phyloP scores from a whole-genome alignment of 2,113 vertebrate species.

The Heptranchias perlo region DNA sequence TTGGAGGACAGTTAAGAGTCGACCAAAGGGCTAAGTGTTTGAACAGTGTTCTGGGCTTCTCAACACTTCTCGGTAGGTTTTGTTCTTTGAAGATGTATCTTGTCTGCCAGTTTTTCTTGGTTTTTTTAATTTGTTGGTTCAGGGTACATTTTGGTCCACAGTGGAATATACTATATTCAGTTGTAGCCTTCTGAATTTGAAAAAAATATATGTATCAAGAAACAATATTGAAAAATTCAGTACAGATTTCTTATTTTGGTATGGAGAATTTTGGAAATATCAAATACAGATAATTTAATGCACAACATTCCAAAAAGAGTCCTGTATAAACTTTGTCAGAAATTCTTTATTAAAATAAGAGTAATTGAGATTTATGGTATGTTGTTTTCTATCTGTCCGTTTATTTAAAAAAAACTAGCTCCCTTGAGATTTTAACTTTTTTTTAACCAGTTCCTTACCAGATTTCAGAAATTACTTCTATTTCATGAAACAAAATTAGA shows the following conservation, averaged over 20 bases:
- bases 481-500: not conserved
- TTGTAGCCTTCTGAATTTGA: not conserved
- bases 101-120: not conserved
- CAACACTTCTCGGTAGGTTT: not conserved
- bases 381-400: not conserved
- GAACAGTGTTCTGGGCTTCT: not conserved
- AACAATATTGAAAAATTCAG: not conserved
- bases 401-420: not conserved
- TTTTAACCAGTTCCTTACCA: not conserved
- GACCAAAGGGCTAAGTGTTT: not conserved
- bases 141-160: not conserved
- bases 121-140: not conserved
- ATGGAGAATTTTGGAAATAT: constrained; percentile 1
- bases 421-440: not conserved
- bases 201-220: not conserved
- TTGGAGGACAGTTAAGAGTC: not conserved
- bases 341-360: not conserved
- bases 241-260: not conserved
- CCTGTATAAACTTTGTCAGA: not conserved
- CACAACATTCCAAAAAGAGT: not conserved
- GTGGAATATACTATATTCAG: not conserved
- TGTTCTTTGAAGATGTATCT: not conserved
- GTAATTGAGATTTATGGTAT: not conserved
- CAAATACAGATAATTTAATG: constrained; percentile 14
- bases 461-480: not conserved